phyloP scores from a whole-genome alignment of 2,797 vertebrate genomes.

The Parotocinclus haroldoi region DNA sequence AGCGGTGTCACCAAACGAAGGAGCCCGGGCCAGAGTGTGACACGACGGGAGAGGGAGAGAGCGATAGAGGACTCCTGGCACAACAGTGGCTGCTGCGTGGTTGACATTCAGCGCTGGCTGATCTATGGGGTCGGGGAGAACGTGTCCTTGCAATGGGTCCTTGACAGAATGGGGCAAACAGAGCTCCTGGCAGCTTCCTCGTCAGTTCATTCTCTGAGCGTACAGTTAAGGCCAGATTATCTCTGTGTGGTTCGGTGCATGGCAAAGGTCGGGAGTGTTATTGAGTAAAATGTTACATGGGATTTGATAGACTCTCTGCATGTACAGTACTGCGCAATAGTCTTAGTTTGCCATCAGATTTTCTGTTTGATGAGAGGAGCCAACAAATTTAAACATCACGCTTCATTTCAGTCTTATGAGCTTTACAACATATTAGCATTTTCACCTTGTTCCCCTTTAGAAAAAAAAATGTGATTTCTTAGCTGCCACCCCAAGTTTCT shows the following conservation, averaged over 20 bases:
- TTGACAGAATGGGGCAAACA: conserved; percentile 42
- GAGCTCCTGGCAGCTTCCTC: conserved; percentile 25
- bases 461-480: too few species aligned
- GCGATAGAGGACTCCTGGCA: conserved; percentile 69
- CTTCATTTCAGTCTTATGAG: too few species aligned
- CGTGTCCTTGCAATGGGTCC: conserved; percentile 77
- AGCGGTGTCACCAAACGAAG: conserved; percentile 77
- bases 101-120: conserved; percentile 80
- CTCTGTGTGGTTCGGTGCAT: conserved; percentile 39
- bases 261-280: too few species aligned
- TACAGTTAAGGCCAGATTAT: conserved; percentile 38
- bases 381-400: too few species aligned
- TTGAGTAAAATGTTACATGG: too few species aligned
- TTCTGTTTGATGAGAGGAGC: too few species aligned
- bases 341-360: too few species aligned
- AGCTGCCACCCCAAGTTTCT: too few species aligned
- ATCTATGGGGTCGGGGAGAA: conserved; percentile 77
- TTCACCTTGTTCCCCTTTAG: too few species aligned
- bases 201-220: conserved; percentile 63
- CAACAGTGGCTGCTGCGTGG: conserved; percentile 66
- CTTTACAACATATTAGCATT: too few species aligned
- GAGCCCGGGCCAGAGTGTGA: conserved; percentile 70
- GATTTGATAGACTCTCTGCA: too few species aligned
- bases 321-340: too few species aligned
- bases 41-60: not conserved